Conservation (phyloP, 2,888 invertebrate genomes). For the Amblyjoppa fuscipennis region DNA sequence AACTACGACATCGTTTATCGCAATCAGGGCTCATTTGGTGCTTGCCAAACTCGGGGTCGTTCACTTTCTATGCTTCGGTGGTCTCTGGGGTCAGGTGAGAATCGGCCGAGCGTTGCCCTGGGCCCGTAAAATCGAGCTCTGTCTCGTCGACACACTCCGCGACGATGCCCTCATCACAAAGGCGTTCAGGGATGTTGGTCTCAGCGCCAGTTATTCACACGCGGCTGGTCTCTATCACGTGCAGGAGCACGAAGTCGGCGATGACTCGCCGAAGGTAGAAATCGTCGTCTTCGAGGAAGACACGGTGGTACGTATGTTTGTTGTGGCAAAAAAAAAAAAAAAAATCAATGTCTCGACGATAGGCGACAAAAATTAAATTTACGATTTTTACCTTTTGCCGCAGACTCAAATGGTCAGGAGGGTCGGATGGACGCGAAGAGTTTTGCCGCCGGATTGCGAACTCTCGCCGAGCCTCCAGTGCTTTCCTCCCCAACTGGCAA, state of each 20-base stretch:
- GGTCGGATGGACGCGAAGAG: constrained; percentile 86
- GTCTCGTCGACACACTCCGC: constrained; percentile 85
- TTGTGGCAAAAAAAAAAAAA: background rate
- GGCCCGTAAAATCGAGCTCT: constrained; percentile 86
- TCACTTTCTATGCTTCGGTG: constrained; percentile 87
- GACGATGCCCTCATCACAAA: constrained; percentile 86
- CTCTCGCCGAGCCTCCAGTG: constrained; percentile 86
- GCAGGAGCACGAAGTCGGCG: constrained; percentile 79
- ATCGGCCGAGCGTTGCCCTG: constrained; percentile 86
- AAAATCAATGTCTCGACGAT: constrained; percentile 2
- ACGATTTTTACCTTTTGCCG: constrained; percentile 40
- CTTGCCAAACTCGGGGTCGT: constrained; percentile 85
- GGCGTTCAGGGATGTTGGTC: constrained; percentile 85
- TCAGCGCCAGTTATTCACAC: constrained; percentile 85
- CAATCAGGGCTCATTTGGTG: constrained; percentile 82
- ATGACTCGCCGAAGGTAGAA: constrained; percentile 82
- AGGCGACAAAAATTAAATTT: background rate
- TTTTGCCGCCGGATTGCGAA: constrained; percentile 86
- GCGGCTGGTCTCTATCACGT: constrained; percentile 86
- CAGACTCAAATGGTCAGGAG: constrained; percentile 85
- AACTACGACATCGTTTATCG: constrained; percentile 26
- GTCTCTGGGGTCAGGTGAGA: constrained; percentile 87
- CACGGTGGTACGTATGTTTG: constrained; percentile 80
- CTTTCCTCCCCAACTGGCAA: constrained; percentile 86
- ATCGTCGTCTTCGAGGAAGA: constrained; percentile 86